phyloP scores from a whole-genome alignment of 2,797 vertebrate species.

The Coendou prehensilis region DNA sequence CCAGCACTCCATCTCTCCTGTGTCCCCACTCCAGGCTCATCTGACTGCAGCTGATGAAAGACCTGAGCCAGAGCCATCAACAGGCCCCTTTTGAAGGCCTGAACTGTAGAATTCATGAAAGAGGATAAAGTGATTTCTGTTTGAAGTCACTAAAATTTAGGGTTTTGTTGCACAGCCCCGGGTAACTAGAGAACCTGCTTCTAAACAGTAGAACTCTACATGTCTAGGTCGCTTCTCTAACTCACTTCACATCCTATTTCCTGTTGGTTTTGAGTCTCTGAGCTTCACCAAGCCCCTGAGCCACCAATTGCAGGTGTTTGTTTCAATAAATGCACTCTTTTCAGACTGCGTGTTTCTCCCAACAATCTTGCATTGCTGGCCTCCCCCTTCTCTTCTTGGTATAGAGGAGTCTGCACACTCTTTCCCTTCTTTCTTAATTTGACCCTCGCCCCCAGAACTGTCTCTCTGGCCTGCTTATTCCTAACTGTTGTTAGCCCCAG shows the following conservation, averaged over 20 bases:
- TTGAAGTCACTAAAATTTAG: background rate
- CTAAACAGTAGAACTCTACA: background rate
- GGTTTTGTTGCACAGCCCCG: background rate
- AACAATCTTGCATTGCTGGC: background rate
- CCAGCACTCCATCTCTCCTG: background rate
- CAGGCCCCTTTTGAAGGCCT: background rate
- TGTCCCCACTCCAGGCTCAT: background rate
- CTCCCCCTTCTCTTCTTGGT: background rate
- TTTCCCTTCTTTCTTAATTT: background rate
- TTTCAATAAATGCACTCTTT: background rate
- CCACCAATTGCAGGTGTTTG: background rate
- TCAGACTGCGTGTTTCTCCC: background rate
- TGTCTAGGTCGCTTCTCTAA: background rate
- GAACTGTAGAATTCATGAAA: background rate
- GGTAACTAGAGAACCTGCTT: background rate
- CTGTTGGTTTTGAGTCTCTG: background rate
- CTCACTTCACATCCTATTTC: background rate
- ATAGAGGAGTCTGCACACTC: accelerated
- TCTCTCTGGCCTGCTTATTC: background rate
- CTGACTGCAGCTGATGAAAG: background rate
- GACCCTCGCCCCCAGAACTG: background rate
- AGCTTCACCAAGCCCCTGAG: background rate
- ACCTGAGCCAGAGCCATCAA: background rate
- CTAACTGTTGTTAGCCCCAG: accelerated
- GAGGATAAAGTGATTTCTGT: background rate